Base-by-base conservation (phyloP, 2,113 vertebrate species). In the Leptocoma aspasia region DNA sequence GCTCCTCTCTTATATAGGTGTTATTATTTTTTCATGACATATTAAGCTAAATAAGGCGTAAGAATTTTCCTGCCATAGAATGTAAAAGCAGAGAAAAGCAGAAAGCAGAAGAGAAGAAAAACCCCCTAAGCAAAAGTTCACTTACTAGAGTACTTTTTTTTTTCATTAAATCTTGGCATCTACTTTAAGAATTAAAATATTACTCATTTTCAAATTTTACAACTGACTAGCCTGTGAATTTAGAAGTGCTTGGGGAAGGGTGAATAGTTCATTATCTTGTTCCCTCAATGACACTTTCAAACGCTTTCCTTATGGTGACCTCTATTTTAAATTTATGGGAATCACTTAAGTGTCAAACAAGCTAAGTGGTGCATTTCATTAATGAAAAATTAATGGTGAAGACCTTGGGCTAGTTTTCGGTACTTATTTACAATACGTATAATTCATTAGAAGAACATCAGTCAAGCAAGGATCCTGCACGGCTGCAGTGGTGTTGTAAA, bases 351-450 rank as follows among this genome's bases (percentile, higher is more conserved):
- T 98, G 97, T 98, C 96, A 98, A 97, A 96, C 96, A 97, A 96
- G 92, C 87, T 98, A 98, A 98, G 96, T 97, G 92, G 95, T 97
- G 96, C 96, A 98, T 98, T 98, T 98, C 96, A 98, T 98, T 98
- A 98, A 97, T 98, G 95, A 97, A 97, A 98, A 97, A 98, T 98
- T 98, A 98, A 98, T 98, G 95, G 90, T 89, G 92, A 97, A 97
- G 97, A 97, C 95, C 95, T 97, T 97, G 94, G 76, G 77, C 96
- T 97, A 94, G 95, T 96, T 96, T 83, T 63, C 26, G 61, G 82
- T 84, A 72, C 92, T 97, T 98, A 97, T 97, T 98, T 98, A 98
- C 95, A 97, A 96, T 97, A 96, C 97, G 84, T 97, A 96, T 97
- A 97, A 97, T 97, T 98, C 94, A 97, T 98, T 97, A 97, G 89